These are phyloP conservation scores for Epinotia brunnichana DNA, from an alignment of 2,888 invertebrate genomes.

Conservation along the genomic window DNA sequence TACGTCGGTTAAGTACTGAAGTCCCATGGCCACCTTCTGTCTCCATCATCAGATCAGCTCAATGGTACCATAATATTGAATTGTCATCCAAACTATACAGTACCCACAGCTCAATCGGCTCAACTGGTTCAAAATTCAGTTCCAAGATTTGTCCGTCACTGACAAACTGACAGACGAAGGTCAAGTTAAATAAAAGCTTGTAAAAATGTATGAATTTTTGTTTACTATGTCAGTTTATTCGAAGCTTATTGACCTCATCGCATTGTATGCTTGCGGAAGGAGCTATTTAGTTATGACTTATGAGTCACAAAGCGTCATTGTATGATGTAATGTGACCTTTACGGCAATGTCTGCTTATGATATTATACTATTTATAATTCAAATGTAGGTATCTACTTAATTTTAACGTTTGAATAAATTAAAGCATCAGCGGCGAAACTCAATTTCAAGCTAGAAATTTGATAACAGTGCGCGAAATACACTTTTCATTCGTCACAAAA, in stretches of 20 bases:
- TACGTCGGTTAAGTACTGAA: no score
- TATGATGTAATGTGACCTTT: constrained; percentile 46
- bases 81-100: no score
- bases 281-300: constrained; percentile 38
- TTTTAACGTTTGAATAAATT: constrained; percentile 14
- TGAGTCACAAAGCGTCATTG: constrained; percentile 45
- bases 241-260: constrained; percentile 28
- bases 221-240: background rate
- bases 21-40: no score
- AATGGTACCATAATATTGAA: no score
- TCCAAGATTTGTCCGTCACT: no score
- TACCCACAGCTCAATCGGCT: no score
- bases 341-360: constrained; percentile 27
- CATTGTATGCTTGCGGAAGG: constrained; percentile 43
- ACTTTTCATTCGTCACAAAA: constrained; percentile 31
- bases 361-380: constrained; percentile 31
- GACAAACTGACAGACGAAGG: no score
- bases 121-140: no score
- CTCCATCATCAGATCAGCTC: no score
- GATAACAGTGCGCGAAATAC: constrained; percentile 35
- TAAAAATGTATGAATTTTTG: no score
- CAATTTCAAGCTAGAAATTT: constrained; percentile 29
- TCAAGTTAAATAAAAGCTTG: no score
- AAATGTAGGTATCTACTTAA: background rate
- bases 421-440: constrained; percentile 9